Evolutionary conservation across 2,888 invertebrate genomes (phyloP).

Genomic region (Xestia rhomboidea): DNA sequence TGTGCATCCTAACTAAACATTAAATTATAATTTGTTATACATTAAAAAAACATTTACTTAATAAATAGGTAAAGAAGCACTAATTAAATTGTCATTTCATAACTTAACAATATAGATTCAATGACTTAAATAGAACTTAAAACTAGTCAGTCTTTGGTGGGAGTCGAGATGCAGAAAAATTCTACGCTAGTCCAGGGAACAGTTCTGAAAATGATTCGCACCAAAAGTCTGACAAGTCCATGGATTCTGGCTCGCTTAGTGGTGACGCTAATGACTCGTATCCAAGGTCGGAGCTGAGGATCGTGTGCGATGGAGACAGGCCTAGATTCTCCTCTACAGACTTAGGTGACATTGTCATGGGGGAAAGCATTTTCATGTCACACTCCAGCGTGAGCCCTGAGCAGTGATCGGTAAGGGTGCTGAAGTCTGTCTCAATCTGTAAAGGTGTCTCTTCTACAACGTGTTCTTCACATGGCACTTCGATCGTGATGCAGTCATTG

Average conservation of each 20-base stretch:
- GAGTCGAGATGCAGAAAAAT: slow-evolving; percentile 76
- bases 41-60: slow-evolving; percentile 67
- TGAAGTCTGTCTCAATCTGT: slow-evolving; percentile 79
- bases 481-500: slow-evolving; percentile 93
- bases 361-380: slow-evolving; percentile 87
- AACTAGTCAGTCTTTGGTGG: slow-evolving; percentile 89
- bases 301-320: slow-evolving; percentile 85
- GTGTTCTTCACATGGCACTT: slow-evolving; percentile 92
- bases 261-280: slow-evolving; percentile 89
- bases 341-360: slow-evolving; percentile 83
- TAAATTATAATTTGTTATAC: slow-evolving; percentile 62
- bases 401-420: slow-evolving; percentile 74
- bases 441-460: slow-evolving; percentile 81
- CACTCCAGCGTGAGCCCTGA: slow-evolving; percentile 79
- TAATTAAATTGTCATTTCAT: slow-evolving; percentile 75
- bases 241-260: slow-evolving; percentile 86
- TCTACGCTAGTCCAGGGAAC: slow-evolving; percentile 93
- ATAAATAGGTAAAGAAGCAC: slow-evolving; percentile 62
- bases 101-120: slow-evolving; percentile 71
- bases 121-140: slow-evolving; percentile 69
- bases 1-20: slow-evolving; percentile 79
- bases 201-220: slow-evolving; percentile 94
- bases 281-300: slow-evolving; percentile 85
- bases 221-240: slow-evolving; percentile 92
- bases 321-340: slow-evolving; percentile 82